Evolutionary conservation across 2,797 vertebrate species (phyloP).

Genomic region (Cossypha dichroa): DNA sequence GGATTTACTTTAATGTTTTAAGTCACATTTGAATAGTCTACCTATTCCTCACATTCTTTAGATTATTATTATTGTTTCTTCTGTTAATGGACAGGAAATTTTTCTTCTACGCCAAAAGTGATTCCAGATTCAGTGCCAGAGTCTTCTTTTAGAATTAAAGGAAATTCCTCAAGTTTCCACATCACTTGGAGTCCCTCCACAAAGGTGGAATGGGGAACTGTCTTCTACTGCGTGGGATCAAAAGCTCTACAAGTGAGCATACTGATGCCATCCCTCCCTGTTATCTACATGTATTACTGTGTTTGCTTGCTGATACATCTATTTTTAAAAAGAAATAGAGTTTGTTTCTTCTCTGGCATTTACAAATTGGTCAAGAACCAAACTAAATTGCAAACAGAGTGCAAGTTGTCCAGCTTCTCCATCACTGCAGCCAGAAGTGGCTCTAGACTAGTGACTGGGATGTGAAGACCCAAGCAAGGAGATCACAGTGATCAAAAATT

Average conservation of each 20-base stretch:
- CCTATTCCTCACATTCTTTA: not conserved
- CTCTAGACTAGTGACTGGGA: not conserved
- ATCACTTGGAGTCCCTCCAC: constrained; percentile 71
- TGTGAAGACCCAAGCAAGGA: not conserved
- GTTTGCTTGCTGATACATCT: not conserved
- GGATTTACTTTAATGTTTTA: not conserved
- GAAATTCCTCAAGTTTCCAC: constrained; percentile 67
- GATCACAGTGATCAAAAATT: not conserved
- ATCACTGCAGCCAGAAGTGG: not conserved
- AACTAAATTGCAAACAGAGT: not conserved
- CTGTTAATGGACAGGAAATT: constrained; percentile 64
- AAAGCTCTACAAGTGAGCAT: constrained; percentile 53
- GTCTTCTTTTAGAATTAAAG: constrained; percentile 71
- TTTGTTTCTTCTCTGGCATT: not conserved
- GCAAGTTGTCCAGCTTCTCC: not conserved
- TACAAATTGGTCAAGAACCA: not conserved
- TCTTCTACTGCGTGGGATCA: constrained; percentile 77
- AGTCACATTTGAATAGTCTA: not conserved
- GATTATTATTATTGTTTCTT: not conserved
- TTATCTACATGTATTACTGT: not conserved
- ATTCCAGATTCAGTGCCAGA: constrained; percentile 72
- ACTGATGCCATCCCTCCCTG: not conserved
- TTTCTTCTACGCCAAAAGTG: constrained; percentile 71
- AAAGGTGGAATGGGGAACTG: constrained; percentile 71
- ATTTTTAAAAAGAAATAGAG: not conserved